Conservation (phyloP, 2,888 invertebrate genomes). For the Eristalis intricaria region DNA sequence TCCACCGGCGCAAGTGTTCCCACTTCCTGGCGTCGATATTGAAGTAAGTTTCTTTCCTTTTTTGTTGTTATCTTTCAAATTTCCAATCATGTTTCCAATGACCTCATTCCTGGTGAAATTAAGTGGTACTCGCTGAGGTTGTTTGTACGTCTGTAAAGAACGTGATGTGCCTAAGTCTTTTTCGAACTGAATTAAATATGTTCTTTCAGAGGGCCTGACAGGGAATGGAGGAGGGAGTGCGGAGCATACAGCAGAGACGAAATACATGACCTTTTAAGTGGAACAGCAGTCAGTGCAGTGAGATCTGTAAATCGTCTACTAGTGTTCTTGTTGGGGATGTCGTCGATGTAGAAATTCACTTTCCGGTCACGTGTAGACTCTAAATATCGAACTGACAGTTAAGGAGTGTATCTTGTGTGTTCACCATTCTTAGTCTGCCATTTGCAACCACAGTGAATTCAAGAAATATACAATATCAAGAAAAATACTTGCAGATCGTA, state of each 20-base stretch:
- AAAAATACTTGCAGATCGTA: not conserved
- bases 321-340: conserved; percentile 11
- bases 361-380: conserved; percentile 38
- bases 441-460: conserved; percentile 14
- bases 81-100: conserved; percentile 20
- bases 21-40: conserved; percentile 90
- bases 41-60: conserved; percentile 86
- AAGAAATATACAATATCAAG: no score
- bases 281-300: not conserved
- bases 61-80: conserved; percentile 9
- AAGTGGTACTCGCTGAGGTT: conserved; percentile 10
- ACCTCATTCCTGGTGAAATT: conserved; percentile 14
- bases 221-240: no score
- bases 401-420: not conserved
- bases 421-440: not conserved
- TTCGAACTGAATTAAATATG: conserved; percentile 41
- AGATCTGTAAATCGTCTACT: conserved; percentile 30
- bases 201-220: conserved; percentile 35
- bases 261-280: not conserved
- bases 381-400: conserved; percentile 41
- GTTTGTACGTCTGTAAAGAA: conserved; percentile 11
- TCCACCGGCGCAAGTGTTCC: conserved; percentile 90
- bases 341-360: conserved; percentile 6
- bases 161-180: conserved; percentile 37
- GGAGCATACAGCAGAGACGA: not conserved